phyloP scores from a whole-genome alignment of 2,888 invertebrate species.

The Tinea pellionella region DNA sequence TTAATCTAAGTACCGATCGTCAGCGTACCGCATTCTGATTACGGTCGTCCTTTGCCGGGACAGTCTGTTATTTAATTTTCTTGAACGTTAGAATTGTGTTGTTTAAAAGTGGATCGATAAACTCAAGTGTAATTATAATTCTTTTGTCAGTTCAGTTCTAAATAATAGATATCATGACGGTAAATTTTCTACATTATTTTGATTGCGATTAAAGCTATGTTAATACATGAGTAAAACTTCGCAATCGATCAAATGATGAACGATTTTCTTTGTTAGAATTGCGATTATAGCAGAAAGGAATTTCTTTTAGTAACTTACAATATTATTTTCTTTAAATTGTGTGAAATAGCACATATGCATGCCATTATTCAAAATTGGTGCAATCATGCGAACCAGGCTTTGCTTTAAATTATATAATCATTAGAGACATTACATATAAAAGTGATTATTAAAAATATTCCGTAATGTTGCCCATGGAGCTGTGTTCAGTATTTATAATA shows the following conservation, averaged over 20 bases:
- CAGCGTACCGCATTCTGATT: not conserved
- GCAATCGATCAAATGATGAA: not conserved
- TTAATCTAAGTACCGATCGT: conserved; percentile 13
- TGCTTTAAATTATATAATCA: no score
- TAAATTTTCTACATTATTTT: no score
- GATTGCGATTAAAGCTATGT: not conserved
- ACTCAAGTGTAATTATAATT: no score
- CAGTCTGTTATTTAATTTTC: not conserved
- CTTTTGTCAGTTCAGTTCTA: no score
- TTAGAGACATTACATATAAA: no score
- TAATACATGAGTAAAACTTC: not conserved
- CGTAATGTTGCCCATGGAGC: no score
- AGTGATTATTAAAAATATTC: no score
- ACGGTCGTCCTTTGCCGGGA: not conserved
- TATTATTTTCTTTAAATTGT: not conserved
- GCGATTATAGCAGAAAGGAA: not conserved
- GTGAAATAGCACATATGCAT: not conserved
- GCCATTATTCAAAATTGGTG: not conserved
- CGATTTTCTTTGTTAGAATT: not conserved
- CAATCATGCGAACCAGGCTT: not conserved
- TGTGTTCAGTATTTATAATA: no score
- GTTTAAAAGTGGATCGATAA: not conserved
- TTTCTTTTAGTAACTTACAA: conserved; percentile 2
- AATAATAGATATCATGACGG: no score
- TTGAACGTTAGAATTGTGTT: not conserved